These are phyloP conservation scores for Hippasteria phrygiana DNA, from an alignment of 53 echinoderm and acorn worm genomes.

Conservation along the genomic window DNA sequence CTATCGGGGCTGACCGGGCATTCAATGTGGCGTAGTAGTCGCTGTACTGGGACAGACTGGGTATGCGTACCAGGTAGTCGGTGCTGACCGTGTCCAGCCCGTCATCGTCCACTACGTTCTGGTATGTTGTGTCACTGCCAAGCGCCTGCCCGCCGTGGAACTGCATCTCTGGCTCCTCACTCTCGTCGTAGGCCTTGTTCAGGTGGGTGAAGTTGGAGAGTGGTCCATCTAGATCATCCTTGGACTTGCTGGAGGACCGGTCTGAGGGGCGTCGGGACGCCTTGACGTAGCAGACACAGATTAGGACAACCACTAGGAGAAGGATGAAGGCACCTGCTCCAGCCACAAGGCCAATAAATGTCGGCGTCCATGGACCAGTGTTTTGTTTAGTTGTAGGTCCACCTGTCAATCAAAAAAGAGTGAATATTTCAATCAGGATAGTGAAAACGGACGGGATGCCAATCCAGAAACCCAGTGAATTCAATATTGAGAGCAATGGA, in stretches of 20 bases:
- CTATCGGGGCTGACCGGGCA: constrained; percentile 12
- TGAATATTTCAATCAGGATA: too few relatives aligned
- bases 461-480: too few relatives aligned
- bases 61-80: constrained; percentile 60
- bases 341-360: constrained; percentile 53
- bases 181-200: constrained; percentile 73
- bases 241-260: neutral
- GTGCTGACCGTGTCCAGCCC: constrained; percentile 18
- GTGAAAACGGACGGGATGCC: too few relatives aligned
- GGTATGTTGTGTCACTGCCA: constrained; percentile 26
- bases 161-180: constrained; percentile 43
- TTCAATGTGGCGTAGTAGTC: constrained; percentile 51
- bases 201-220: constrained; percentile 73
- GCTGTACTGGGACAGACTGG: constrained; percentile 65
- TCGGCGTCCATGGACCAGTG: constrained; percentile 48
- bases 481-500: too few relatives aligned
- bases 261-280: neutral
- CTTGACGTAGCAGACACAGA: constrained; percentile 23
- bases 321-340: constrained; percentile 63
- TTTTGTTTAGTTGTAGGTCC: neutral
- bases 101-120: constrained; percentile 36
- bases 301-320: constrained; percentile 44
- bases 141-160: constrained; percentile 25
- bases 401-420: neutral
- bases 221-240: neutral